These are phyloP conservation scores for Cerceris ruficornis DNA, from an alignment of 2,888 invertebrate species.

Conservation along the genomic window DNA sequence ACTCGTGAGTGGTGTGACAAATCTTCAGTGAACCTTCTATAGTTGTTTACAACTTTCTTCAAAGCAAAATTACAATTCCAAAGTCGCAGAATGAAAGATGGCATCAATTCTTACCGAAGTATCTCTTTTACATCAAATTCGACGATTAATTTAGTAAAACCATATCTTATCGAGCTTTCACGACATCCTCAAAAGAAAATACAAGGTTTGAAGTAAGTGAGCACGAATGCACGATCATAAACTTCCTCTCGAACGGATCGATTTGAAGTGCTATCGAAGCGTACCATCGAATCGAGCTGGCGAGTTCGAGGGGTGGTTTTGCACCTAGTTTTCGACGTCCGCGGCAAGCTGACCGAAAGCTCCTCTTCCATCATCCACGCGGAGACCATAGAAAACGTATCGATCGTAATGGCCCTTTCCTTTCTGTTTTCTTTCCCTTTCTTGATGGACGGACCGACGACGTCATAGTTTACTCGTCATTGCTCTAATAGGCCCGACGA, in stretches of 20 bases:
- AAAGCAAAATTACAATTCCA: too few species aligned
- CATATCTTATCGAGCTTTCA: background rate
- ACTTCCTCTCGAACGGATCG: background rate
- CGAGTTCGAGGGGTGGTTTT: slow-evolving; percentile 42
- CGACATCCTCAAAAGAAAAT: background rate
- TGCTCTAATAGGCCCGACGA: slow-evolving; percentile 47
- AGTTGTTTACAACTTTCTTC: too few species aligned
- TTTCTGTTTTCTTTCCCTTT: slow-evolving; percentile 7
- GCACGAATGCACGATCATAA: slow-evolving; percentile 15
- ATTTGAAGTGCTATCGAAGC: background rate
- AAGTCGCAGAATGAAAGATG: too few species aligned
- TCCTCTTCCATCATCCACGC: slow-evolving; percentile 21
- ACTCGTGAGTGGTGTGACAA: too few species aligned
- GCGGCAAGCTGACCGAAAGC: slow-evolving; percentile 55
- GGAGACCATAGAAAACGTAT: background rate
- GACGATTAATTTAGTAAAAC: slow-evolving; percentile 36
- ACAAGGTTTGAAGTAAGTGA: slow-evolving; percentile 10
- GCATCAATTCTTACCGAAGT: too few species aligned
- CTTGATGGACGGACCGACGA: slow-evolving; percentile 32
- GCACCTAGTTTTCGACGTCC: slow-evolving; percentile 26
- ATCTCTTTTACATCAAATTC: background rate
- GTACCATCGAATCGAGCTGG: background rate
- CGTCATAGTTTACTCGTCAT: slow-evolving; percentile 60
- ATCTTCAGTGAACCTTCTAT: too few species aligned
- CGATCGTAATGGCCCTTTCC: slow-evolving; percentile 4